Base-by-base conservation (phyloP, 2,888 invertebrate genomes). In the Cancer borealis region DNA sequence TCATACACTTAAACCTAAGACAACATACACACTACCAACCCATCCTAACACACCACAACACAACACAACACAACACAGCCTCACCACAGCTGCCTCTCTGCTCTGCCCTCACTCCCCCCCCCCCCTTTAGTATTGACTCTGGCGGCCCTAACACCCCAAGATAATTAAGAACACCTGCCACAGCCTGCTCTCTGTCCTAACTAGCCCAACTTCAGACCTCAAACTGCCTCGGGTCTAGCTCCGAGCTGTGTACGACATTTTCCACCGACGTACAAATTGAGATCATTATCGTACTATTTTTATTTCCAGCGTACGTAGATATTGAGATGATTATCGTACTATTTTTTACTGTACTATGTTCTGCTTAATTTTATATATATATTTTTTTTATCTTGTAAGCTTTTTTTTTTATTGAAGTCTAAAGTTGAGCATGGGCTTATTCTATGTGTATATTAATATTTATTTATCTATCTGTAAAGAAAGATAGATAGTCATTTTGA, bases 101-200 rank as follows among this genome's bases (percentile, higher is more conserved):
- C 54, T 17, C 54, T 54, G 0, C 39, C 39, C 14, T 39, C 14
- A 8, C 84, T 10, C 84, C 39, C 8, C 39, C 14, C 84, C 17
- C 39, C 0, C n/a, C 84, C 84, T 3, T 30, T 30, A 39, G 84
- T 84, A 84, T 84, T n/a, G 84, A 84, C 84, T 39, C 39, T 39
- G 39, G 2, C n/a, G 26, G n/a, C 39, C 39, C 39, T 84, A 39
- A 84, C 84, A 39, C 39, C 84, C 10, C 39, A 4, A 84, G 39
- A 39, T 39, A 84, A 84, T 84, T 84, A 84, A n/a, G 39, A 84
- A 84, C 84, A 84, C 39, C 84, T 84, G 84, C 84, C 84, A 10
- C 84, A 39, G 39, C 30, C 84, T 39, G 39, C 39, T 14, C 39
- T 39, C 84, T 39, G 84, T 12, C 84, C 84, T 84, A 39, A 84